A percentile compares a stretch with the other conserved stretches of the same genome.
These are phyloP conservation scores for Psilanteris sp. DNA, from an alignment of 1,140 invertebrate genomes.

Conservation along the genomic window DNA sequence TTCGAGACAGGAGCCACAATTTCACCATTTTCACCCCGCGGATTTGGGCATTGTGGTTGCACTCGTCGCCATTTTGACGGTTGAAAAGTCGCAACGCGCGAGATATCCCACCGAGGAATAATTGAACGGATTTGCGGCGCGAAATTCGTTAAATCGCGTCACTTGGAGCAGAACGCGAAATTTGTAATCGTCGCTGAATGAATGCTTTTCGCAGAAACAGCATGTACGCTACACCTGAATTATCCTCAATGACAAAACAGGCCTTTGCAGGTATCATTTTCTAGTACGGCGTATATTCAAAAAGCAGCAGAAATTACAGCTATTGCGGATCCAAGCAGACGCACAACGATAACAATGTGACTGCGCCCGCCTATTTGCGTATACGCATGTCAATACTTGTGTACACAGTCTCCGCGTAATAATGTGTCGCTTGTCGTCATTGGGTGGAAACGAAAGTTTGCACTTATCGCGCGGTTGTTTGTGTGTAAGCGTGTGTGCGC, in stretches of 20 bases:
- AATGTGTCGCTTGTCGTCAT: conserved; percentile 55
- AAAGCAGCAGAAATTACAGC: conserved; percentile 57
- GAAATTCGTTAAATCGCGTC: conserved; percentile 26
- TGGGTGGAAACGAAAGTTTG: conserved; percentile 62
- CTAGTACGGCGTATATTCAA: conserved; percentile 47
- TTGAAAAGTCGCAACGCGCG: too few relatives aligned
- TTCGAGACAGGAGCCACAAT: too few relatives aligned
- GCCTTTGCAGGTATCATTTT: conserved; percentile 53
- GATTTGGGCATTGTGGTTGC: too few relatives aligned
- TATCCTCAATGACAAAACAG: conserved; percentile 57
- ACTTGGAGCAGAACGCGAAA: conserved; percentile 23
- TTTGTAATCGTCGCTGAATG: conserved; percentile 38
- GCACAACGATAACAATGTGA: conserved; percentile 58
- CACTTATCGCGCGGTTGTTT: conserved; percentile 45
- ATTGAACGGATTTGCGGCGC: conserved; percentile 11
- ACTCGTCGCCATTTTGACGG: too few relatives aligned
- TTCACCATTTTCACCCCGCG: too few relatives aligned
- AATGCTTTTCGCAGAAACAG: conserved; percentile 35
- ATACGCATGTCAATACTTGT: conserved; percentile 61
- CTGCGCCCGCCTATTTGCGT: conserved; percentile 53
- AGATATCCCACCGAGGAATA: too few relatives aligned
- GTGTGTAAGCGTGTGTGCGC: conserved; percentile 8
- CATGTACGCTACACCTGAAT: conserved; percentile 45
- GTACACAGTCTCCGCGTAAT: conserved; percentile 59
- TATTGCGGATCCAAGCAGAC: conserved; percentile 58